Evolutionary conservation across 2,113 vertebrate genomes (phyloP), one percentile per base, ranked within the genome.

Genomic region (Neolamprologus cancellatus): DNA sequence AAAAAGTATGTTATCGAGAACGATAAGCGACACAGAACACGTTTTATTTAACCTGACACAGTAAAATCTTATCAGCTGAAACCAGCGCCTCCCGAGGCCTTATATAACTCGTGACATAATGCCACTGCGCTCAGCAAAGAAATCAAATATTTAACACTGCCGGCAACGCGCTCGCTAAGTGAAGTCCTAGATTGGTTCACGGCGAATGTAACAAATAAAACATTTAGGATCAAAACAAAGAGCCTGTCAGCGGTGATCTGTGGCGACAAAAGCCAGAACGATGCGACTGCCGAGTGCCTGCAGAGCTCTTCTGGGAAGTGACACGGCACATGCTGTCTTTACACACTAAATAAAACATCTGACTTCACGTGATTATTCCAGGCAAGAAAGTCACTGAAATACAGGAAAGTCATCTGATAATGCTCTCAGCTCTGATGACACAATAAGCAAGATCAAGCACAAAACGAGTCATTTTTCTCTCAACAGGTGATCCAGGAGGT

Each of bases 91-190:
- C 84, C 61, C 2, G 0, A 46, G 53, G 92, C 23, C 52, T 93
- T 92, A 89, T 78, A 17, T 93, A 91, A 94, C 82, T 25, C 7
- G 50, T 91, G 92, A 94, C 92, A 87, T 93, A 93, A 93, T 8
- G 4, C 2, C 36, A 13, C 52, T 2, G 25, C 79, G 8, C 20
- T 10, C 28, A 54, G 79, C 48, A 52, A 64, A 69, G 71, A 81
- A 88, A 93, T 95, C 86, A 94, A 95, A 93, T 92, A 94, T 94
- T 94, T 90, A 95, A 88, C 85, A 71, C 5, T 7, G 2, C 18
- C 9, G 81, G 82, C 89, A 88, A 90, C 79, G 85, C 48, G 11
- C 53, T 64, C 6, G 5, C 86, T 53, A 32, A 84, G 74, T 57
- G 82, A 88, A 89, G 34, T 44, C 41, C 84, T 6, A 5, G 79